phyloP scores from a whole-genome alignment of 2,797 vertebrate species.

The Apogon hyalosoma region DNA sequence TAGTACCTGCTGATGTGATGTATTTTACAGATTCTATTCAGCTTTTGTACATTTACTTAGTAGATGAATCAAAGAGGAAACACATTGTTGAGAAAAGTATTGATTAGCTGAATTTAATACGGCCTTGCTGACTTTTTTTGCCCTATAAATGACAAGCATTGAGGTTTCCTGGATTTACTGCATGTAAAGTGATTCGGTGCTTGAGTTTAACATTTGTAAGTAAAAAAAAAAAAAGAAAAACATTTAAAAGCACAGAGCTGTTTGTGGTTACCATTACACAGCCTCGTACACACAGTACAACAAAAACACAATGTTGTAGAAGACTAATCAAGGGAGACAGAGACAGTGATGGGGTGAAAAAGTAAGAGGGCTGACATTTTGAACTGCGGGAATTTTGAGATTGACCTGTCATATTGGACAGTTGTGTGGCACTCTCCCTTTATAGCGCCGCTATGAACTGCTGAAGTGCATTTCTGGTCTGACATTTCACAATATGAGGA shows the following conservation, averaged over 20 bases:
- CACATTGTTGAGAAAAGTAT: too few species aligned
- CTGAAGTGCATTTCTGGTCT: conserved; percentile 72
- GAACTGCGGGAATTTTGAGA: conserved; percentile 52
- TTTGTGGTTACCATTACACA: conserved; percentile 15
- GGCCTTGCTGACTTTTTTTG: too few species aligned
- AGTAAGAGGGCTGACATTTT: conserved; percentile 51
- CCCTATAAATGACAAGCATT: background rate
- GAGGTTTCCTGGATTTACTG: background rate
- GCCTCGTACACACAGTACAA: background rate
- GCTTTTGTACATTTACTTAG: too few species aligned
- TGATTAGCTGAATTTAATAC: too few species aligned
- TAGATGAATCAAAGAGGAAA: too few species aligned
- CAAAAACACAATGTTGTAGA: conserved; percentile 5
- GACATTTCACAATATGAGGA: conserved; percentile 58
- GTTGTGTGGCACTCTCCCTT: conserved; percentile 29
- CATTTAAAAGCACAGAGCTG: conserved; percentile 2
- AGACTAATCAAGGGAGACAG: conserved; percentile 51
- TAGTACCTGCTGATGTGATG: too few species aligned
- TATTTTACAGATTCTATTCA: too few species aligned
- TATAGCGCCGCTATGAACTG: conserved; percentile 50
- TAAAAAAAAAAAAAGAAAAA: background rate
- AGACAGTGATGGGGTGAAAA: conserved; percentile 48
- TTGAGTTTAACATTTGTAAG: conserved; percentile 2
- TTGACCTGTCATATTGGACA: conserved; percentile 70
- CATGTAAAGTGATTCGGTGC: background rate